phyloP scores from a whole-genome alignment of 2,888 invertebrate species.

The Endomychus coccineus region DNA sequence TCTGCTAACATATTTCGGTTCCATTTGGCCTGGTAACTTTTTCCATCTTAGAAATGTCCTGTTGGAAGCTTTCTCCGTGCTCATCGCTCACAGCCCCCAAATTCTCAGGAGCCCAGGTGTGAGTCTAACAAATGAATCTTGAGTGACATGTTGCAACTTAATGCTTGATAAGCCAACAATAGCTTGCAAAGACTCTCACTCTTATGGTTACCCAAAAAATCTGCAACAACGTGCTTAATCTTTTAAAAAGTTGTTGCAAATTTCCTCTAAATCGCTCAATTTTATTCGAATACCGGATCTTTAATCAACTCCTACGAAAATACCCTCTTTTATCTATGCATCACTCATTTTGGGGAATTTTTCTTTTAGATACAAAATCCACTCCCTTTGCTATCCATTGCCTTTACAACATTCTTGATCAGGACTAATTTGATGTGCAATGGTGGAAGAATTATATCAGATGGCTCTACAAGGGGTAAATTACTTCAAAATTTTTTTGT shows the following conservation, averaged over 20 bases:
- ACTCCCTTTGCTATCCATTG: neutral
- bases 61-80: slow-evolving; percentile 34
- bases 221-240: slow-evolving; percentile 1
- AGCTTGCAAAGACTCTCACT: slow-evolving; percentile 8
- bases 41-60: slow-evolving; percentile 31
- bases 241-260: neutral
- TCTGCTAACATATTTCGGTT: slow-evolving; percentile 31
- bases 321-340: slow-evolving; percentile 4
- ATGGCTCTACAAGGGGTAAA: slow-evolving; percentile 4
- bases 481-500: slow-evolving; percentile 1
- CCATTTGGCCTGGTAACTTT: slow-evolving; percentile 31
- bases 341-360: slow-evolving; percentile 5
- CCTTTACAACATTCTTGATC: slow-evolving; percentile 2
- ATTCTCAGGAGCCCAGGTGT: slow-evolving; percentile 24
- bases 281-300: slow-evolving; percentile 1
- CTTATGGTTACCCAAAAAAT: slow-evolving; percentile 4
- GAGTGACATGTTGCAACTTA: slow-evolving; percentile 25
- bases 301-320: slow-evolving; percentile 3
- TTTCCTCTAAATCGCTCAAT: slow-evolving; percentile 2
- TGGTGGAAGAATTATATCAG: slow-evolving; percentile 1
- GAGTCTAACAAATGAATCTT: slow-evolving; percentile 26
- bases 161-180: slow-evolving; percentile 10
- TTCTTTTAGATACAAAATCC: slow-evolving; percentile 3
- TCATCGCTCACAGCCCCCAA: slow-evolving; percentile 28
- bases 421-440: slow-evolving; percentile 3